Evolutionary conservation across 2,797 vertebrate genomes (phyloP).

Genomic region (Falco rusticolus): DNA sequence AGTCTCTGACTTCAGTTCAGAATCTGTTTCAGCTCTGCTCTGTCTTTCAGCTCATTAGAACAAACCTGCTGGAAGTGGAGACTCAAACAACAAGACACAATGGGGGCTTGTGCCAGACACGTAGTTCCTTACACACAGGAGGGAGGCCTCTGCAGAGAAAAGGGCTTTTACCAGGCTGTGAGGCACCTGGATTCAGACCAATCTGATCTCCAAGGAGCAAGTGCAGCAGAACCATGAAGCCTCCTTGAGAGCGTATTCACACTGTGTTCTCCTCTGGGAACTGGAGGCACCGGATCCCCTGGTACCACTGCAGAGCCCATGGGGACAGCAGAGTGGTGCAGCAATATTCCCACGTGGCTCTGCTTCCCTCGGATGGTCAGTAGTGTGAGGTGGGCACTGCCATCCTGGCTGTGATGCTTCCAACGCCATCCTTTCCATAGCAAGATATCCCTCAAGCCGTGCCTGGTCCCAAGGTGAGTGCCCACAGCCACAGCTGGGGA

Average conservation of each 20-base stretch:
- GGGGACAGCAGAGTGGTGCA: background rate
- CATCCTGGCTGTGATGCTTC: background rate
- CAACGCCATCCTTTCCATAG: background rate
- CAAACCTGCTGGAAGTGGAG: conserved; percentile 45
- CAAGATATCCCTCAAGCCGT: background rate
- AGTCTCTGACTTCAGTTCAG: conserved; percentile 46
- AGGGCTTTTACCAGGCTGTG: background rate
- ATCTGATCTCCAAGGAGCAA: background rate
- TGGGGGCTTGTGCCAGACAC: background rate
- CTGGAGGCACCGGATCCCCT: background rate
- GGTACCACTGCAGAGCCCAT: background rate
- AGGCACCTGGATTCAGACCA: background rate
- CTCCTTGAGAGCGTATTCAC: background rate
- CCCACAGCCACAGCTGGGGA: background rate
- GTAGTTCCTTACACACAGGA: background rate
- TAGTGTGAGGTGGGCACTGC: background rate
- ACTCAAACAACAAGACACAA: background rate
- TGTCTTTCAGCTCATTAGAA: conserved; percentile 61
- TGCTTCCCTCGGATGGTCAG: background rate
- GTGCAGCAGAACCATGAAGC: background rate
- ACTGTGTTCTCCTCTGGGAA: background rate
- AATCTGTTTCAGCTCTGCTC: conserved; percentile 42
- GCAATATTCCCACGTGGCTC: background rate
- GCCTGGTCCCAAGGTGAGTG: background rate
- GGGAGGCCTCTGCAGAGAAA: background rate